Percentiles rank a stretch among this genome's conserved stretches.
These are phyloP conservation scores for Philotrypesis tridentata DNA, from an alignment of 1,140 invertebrate species.

Conservation along the genomic window DNA sequence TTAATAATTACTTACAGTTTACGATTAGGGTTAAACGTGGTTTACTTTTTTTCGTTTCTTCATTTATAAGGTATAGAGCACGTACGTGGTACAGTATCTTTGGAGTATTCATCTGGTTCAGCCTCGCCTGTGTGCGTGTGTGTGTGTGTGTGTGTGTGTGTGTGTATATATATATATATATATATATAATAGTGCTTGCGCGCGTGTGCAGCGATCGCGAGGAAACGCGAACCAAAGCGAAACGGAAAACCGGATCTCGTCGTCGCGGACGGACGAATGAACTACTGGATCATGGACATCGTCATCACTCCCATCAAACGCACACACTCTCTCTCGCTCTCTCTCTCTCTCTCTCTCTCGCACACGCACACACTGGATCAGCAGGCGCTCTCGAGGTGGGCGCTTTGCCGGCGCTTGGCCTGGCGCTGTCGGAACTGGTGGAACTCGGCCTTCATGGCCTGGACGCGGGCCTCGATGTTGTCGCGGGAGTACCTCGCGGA, in stretches of 20 bases:
- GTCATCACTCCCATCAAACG: background rate
- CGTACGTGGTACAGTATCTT: slow-evolving; percentile 70
- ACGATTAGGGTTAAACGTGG: slow-evolving; percentile 65
- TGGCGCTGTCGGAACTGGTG: slow-evolving; percentile 92
- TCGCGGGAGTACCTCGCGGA: slow-evolving; percentile 73
- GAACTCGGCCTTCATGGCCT: slow-evolving; percentile 96
- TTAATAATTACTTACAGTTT: slow-evolving; percentile 67
- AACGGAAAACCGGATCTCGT: slow-evolving; percentile 9
- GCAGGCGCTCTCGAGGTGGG: slow-evolving; percentile 85
- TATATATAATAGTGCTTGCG: background rate
- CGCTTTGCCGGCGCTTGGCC: slow-evolving; percentile 80
- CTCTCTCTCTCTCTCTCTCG: too few species aligned
- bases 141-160: background rate
- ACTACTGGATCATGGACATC: background rate
- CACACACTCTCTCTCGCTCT: too few species aligned
- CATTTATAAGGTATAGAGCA: slow-evolving; percentile 68
- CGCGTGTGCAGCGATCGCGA: slow-evolving; percentile 26
- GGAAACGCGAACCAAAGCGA: slow-evolving; percentile 51
- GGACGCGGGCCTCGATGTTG: slow-evolving; percentile 91
- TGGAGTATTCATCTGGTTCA: slow-evolving; percentile 59
- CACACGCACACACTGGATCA: slow-evolving; percentile 65
- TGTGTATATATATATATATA: too few species aligned
- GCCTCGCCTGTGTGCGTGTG: slow-evolving; percentile 18
- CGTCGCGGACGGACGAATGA: slow-evolving; percentile 19
- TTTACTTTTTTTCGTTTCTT: slow-evolving; percentile 58